These are phyloP conservation scores for Macropus fuliginosus DNA, from an alignment of 2,797 vertebrate species.

Conservation along the genomic window DNA sequence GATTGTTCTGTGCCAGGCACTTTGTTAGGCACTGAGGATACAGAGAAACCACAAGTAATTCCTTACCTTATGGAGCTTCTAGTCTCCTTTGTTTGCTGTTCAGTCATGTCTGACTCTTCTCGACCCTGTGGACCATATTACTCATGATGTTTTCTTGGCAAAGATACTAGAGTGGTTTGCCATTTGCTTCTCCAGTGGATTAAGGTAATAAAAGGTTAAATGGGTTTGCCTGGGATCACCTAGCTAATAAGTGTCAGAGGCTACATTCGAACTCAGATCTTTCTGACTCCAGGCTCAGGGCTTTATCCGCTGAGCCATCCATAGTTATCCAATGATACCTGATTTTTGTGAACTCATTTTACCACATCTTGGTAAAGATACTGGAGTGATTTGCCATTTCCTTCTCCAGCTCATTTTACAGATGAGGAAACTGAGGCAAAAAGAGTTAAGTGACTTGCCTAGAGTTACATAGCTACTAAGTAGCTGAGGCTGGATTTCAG, in stretches of 20 bases:
- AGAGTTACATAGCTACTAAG: not conserved
- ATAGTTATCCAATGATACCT: too few species aligned
- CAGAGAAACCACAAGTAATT: not conserved
- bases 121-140: not conserved
- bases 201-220: slow-evolving; percentile 1
- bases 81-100: not conserved
- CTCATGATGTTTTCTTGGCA: not conserved
- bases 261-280: slow-evolving; percentile 5
- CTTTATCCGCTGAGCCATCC: too few species aligned
- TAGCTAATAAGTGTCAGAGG: not conserved
- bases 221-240: not conserved
- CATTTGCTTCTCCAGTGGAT: fast-evolving
- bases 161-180: not conserved
- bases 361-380: not conserved
- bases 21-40: not conserved
- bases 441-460: not conserved
- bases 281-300: not conserved
- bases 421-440: slow-evolving; percentile 11
- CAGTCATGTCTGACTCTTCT: not conserved
- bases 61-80: not conserved
- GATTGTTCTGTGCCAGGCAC: not conserved
- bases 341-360: not conserved
- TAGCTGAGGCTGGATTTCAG: not conserved
- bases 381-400: too few species aligned
- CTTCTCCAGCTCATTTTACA: not conserved